These are phyloP conservation scores for Drosophila helvetica DNA, from an alignment of 2,888 invertebrate species.

Conservation along the genomic window DNA sequence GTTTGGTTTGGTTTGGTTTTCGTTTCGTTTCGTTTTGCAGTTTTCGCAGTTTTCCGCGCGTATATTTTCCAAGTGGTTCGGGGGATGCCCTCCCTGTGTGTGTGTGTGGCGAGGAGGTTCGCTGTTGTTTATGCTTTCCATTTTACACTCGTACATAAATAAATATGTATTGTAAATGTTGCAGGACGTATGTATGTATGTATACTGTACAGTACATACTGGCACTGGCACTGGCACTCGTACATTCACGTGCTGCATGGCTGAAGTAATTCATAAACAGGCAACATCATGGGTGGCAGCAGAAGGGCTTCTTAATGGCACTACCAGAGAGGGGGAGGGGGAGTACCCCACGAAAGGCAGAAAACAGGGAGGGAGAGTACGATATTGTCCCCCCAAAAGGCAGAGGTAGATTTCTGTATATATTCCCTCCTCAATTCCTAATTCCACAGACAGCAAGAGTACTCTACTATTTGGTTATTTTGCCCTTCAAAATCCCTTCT, in stretches of 20 bases:
- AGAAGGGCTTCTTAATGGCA: not conserved
- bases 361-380: too few relatives aligned
- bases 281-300: slow-evolving; percentile 68
- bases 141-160: slow-evolving; percentile 75
- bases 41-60: slow-evolving; percentile 56
- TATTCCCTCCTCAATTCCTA: not conserved
- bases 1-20: slow-evolving; percentile 50
- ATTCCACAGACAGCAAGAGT: not conserved
- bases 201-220: slow-evolving; percentile 39
- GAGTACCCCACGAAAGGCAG: too few relatives aligned
- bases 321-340: not conserved
- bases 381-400: too few relatives aligned
- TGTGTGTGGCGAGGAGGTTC: slow-evolving; percentile 52
- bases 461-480: not conserved
- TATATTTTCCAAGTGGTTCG: slow-evolving; percentile 57
- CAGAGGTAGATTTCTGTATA: not conserved
- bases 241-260: slow-evolving; percentile 44
- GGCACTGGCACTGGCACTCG: not conserved
- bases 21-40: slow-evolving; percentile 43
- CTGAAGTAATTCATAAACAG: slow-evolving; percentile 76
- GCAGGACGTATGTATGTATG: not conserved
- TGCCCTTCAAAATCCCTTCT: not conserved
- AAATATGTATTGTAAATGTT: slow-evolving; percentile 58
- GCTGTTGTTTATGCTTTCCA: slow-evolving; percentile 68
- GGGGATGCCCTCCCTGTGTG: slow-evolving; percentile 51